Evolutionary conservation across 1,140 invertebrate genomes (phyloP).

Genomic region (Branchinecta lindahli): DNA sequence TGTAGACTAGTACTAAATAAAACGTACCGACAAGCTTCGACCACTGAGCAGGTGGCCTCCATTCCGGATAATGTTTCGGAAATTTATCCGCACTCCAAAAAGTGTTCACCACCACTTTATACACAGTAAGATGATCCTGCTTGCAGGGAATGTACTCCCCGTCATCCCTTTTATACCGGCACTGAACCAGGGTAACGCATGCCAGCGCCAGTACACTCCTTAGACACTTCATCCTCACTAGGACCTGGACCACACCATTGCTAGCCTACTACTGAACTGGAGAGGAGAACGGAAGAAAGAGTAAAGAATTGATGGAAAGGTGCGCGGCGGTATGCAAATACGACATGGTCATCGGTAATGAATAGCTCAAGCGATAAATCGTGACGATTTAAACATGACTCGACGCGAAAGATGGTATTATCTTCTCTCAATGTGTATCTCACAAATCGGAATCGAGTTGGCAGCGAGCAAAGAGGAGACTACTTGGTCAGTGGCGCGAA

Average conservation of each 20-base stretch:
- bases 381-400: too few species aligned
- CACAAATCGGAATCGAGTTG: too few species aligned
- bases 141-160: constrained; percentile 21
- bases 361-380: too few species aligned
- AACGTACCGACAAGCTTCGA: constrained; percentile 71
- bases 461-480: too few species aligned
- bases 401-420: too few species aligned
- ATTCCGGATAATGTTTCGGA: constrained; percentile 79
- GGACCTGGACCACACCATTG: too few species aligned
- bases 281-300: neutral
- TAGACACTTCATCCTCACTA: neutral
- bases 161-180: constrained; percentile 15
- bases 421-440: too few species aligned
- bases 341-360: neutral
- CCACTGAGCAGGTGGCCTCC: constrained; percentile 78
- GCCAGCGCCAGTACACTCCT: neutral
- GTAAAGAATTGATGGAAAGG: neutral
- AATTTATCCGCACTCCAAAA: constrained; percentile 78
- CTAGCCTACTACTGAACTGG: neutral
- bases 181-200: neutral
- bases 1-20: neutral
- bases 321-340: neutral
- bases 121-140: constrained; percentile 57
- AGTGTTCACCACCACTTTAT: constrained; percentile 66
- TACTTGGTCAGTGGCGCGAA: too few species aligned